phyloP scores from a whole-genome alignment of 2,888 invertebrate species.

The Agonopterix alstromeriana region DNA sequence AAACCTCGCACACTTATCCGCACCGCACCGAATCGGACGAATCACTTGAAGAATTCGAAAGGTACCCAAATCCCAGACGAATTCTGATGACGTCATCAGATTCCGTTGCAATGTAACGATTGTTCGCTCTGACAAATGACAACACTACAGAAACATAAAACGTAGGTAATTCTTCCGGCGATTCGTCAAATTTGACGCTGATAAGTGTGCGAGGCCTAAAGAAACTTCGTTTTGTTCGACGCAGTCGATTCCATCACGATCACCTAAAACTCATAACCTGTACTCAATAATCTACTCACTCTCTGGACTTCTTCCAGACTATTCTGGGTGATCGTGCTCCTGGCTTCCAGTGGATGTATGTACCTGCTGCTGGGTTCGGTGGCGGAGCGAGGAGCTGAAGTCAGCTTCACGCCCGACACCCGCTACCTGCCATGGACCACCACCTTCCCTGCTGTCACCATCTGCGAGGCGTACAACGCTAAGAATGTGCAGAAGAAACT shows the following conservation, averaged over 20 bases:
- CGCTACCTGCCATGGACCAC: conserved; percentile 78
- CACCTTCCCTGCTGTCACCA: conserved; percentile 76
- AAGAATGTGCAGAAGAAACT: conserved; percentile 31
- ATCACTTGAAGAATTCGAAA: neutral
- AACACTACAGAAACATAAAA: too few relatives aligned
- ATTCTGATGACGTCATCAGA: too few relatives aligned
- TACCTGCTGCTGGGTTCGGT: conserved; percentile 58
- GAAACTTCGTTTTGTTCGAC: too few relatives aligned
- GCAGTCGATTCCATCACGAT: too few relatives aligned
- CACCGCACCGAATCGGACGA: too few relatives aligned
- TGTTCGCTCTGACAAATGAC: too few relatives aligned
- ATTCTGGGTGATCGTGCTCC: conserved; percentile 76
- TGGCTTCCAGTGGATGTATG: conserved; percentile 70
- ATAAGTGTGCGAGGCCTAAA: too few relatives aligned
- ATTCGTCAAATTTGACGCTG: too few relatives aligned
- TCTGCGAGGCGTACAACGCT: conserved; percentile 72
- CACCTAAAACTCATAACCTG: neutral
- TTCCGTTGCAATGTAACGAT: neutral
- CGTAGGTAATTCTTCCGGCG: too few relatives aligned
- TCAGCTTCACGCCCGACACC: conserved; percentile 79
- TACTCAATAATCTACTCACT: neutral
- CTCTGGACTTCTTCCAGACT: conserved; percentile 40
- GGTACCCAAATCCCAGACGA: neutral
- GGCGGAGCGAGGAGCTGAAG: conserved; percentile 67
- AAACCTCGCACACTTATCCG: too few relatives aligned